Conservation (phyloP, 1,140 invertebrate genomes). For the Nomia melanderi region DNA sequence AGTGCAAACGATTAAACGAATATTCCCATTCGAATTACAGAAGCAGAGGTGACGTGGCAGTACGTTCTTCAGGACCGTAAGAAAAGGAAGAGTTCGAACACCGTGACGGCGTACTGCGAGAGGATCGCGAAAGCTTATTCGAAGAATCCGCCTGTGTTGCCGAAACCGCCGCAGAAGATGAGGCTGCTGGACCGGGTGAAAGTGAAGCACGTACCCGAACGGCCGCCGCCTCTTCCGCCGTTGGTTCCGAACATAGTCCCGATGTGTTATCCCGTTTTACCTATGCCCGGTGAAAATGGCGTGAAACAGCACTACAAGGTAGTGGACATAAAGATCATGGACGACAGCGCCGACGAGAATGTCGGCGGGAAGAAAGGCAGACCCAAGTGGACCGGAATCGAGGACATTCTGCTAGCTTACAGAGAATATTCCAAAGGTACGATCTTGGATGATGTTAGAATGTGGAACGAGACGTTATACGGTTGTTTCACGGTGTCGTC, state of each 20-base stretch:
- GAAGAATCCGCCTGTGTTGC: conserved; percentile 70
- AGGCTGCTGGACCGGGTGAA: conserved; percentile 72
- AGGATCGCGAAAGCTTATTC: conserved; percentile 74
- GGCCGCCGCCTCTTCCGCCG: conserved; percentile 72
- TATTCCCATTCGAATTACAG: conserved; percentile 65
- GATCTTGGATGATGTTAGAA: neutral
- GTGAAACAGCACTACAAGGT: conserved; percentile 71
- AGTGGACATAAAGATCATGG: conserved; percentile 54
- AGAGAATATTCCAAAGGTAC: conserved; percentile 78
- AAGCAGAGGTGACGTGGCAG: conserved; percentile 79
- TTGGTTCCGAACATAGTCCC: conserved; percentile 69
- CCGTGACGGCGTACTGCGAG: conserved; percentile 78
- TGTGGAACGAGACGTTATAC: neutral
- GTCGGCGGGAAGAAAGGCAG: conserved; percentile 55
- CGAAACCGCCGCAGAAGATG: conserved; percentile 73
- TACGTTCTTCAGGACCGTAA: conserved; percentile 78
- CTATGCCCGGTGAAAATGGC: conserved; percentile 74
- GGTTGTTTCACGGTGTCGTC: neutral
- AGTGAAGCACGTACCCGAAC: conserved; percentile 68
- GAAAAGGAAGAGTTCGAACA: conserved; percentile 76
- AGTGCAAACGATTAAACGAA: conserved; percentile 7
- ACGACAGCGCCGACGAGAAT: conserved; percentile 57
- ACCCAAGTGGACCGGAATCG: conserved; percentile 76
- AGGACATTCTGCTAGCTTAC: conserved; percentile 77
- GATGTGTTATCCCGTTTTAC: conserved; percentile 67